These are phyloP conservation scores for Phylloscopus collybita DNA, from an alignment of 2,797 vertebrate genomes.

Conservation along the genomic window DNA sequence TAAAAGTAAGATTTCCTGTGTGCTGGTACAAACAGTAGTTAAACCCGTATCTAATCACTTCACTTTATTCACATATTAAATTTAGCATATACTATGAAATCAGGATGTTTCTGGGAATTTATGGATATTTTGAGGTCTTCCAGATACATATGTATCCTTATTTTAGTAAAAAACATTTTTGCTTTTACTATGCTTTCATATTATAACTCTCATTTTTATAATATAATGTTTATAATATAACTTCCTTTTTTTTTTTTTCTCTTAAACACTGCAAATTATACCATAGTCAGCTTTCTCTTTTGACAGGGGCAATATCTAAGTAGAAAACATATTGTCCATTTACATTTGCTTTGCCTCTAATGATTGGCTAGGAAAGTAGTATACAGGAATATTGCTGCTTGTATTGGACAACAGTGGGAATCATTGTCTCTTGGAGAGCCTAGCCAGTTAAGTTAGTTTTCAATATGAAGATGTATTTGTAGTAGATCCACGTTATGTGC, in stretches of 20 bases:
- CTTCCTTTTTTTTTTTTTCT: neutral
- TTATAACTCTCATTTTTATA: neutral
- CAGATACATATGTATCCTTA: accelerated
- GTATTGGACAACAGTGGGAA: neutral
- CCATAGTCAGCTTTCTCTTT: neutral
- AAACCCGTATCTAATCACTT: neutral
- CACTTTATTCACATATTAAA: neutral
- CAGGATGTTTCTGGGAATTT: neutral
- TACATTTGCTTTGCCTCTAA: neutral
- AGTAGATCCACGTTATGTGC: neutral
- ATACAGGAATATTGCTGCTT: neutral
- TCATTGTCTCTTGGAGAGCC: neutral
- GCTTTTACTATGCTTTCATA: neutral
- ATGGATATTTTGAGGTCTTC: neutral
- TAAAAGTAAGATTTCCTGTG: neutral
- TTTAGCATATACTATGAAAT: neutral
- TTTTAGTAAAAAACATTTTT: neutral
- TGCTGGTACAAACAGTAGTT: neutral
- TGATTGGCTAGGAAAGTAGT: neutral
- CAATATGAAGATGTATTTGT: neutral
- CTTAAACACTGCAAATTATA: neutral
- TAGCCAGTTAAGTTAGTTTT: neutral
- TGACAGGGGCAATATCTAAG: neutral
- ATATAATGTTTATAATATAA: neutral
- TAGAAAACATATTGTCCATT: neutral